Base-by-base conservation (phyloP, 1,140 invertebrate species). In the Heterodera carotae region DNA sequence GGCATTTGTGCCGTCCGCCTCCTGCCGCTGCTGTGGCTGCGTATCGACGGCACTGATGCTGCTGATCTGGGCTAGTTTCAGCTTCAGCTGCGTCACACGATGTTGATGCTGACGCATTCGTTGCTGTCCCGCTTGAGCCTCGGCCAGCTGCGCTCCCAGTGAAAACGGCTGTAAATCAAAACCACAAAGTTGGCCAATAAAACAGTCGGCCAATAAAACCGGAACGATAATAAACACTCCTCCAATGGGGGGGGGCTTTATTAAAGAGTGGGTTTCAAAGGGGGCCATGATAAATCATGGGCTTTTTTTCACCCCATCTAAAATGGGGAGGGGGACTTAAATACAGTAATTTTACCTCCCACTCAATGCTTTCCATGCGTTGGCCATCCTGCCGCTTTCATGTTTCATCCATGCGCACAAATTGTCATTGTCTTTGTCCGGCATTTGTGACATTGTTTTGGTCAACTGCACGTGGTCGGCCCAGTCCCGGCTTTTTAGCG, bases 401-500 rank as follows among this genome's bases (percentile, higher is more conserved):
- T 33, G 25, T 10, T n/a, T 5, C 43, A 76, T 22, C 74, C 74
- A 76, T 36, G 34, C 31, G 29, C 29, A 7, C 43, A 76, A 29
- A 2, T 15, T 66, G 48, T 76, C 74, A 18, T 66, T n/a, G 25
- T 76, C 43, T 18, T 18, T 18, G 12, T 43, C 33, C 74, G 69
- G 69, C 10, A 71, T 60, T 39, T 71, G 69, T 1, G n/a, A 33
- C 29, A 75, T 36, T 7, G 22, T 27, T 6, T 72, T 33, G 25
- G 74, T 73, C 64, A 73, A 29, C 60, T 64, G 31, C n/a, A 77
- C 59, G 10, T 77, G 31, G 33, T 34, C 25, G 33, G 60, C 39
- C 74, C 74, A 75, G 0, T 75, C 74, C 3, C 70, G 22, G n/a
- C n/a, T 31, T 10, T 68, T 73, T 29, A 75, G 5, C 70, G 31